Percentiles rank a stretch among this genome's conserved stretches.
Evolutionary conservation across 2,797 vertebrate species (phyloP).

Genomic region (Pipistrellus kuhlii): DNA sequence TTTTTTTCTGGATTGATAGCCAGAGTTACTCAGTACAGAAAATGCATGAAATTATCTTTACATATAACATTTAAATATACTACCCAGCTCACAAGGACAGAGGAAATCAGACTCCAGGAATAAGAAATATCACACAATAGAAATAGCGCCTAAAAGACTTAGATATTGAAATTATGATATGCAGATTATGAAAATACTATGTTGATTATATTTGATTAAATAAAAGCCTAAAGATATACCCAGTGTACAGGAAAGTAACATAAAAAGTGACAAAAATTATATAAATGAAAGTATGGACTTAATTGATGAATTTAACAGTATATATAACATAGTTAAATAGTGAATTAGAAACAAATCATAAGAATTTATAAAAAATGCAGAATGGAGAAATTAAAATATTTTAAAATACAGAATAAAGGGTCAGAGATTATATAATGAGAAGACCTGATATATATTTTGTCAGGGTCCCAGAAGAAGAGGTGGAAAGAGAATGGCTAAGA

Average conservation of each 20-base stretch:
- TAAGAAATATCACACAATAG: background rate
- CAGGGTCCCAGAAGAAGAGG: background rate
- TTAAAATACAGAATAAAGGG: background rate
- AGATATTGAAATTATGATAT: background rate
- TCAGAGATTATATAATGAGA: background rate
- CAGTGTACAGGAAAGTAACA: background rate
- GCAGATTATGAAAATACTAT: background rate
- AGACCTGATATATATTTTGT: background rate
- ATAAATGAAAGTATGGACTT: background rate
- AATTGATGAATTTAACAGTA: background rate
- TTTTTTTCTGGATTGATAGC: background rate
- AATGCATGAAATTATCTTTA: constrained; percentile 42
- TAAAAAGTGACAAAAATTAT: background rate
- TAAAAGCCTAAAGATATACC: background rate
- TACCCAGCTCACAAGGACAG: background rate
- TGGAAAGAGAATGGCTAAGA: background rate
- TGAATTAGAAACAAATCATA: constrained; percentile 2
- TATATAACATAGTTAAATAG: constrained; percentile 2
- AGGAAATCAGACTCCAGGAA: constrained; percentile 10
- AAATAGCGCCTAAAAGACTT: background rate
- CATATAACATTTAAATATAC: background rate
- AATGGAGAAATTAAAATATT: background rate
- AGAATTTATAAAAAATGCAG: constrained; percentile 2
- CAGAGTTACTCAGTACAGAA: background rate
- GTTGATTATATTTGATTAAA: background rate